Conservation (phyloP, 2,888 invertebrate species). For the Xiphydria camelus region DNA sequence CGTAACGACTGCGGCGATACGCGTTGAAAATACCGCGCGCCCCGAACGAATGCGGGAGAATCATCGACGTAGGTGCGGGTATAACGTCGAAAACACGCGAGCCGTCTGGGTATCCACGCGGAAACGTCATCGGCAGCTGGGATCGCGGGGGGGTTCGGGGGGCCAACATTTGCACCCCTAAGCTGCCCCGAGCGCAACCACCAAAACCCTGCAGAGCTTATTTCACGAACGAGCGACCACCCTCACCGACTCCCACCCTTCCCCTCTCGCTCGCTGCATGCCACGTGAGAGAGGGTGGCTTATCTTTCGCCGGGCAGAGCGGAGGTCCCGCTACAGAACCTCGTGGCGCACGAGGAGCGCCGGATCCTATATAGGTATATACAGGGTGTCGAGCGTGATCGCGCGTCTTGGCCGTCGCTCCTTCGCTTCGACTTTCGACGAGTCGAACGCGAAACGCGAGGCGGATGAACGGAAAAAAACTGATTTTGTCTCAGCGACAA, state of each 20-base stretch:
- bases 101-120: slow-evolving; percentile 54
- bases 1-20: too few relatives aligned
- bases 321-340: slow-evolving; percentile 35
- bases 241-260: slow-evolving; percentile 26
- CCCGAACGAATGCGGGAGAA: slow-evolving; percentile 37
- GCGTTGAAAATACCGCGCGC: slow-evolving; percentile 11
- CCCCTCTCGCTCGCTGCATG: slow-evolving; percentile 19
- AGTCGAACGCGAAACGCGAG: too few relatives aligned
- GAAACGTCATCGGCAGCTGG: slow-evolving; percentile 57
- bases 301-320: slow-evolving; percentile 44
- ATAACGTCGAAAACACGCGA: slow-evolving; percentile 56
- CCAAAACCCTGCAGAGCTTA: slow-evolving; percentile 56
- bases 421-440: too few relatives aligned
- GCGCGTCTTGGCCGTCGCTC: too few relatives aligned
- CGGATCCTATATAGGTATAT: too few relatives aligned
- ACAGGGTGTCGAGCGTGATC: slow-evolving; percentile 12
- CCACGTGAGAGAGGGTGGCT: slow-evolving; percentile 37
- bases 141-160: slow-evolving; percentile 37
- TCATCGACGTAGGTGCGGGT: slow-evolving; percentile 36
- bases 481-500: too few relatives aligned
- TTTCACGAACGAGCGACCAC: slow-evolving; percentile 52
- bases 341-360: slow-evolving; percentile 10
- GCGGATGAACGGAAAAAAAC: too few relatives aligned
- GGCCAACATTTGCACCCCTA: slow-evolving; percentile 36
- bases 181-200: slow-evolving; percentile 53